phyloP scores from a whole-genome alignment of 23 tunicate species.

The Aplidium turbinatum region DNA sequence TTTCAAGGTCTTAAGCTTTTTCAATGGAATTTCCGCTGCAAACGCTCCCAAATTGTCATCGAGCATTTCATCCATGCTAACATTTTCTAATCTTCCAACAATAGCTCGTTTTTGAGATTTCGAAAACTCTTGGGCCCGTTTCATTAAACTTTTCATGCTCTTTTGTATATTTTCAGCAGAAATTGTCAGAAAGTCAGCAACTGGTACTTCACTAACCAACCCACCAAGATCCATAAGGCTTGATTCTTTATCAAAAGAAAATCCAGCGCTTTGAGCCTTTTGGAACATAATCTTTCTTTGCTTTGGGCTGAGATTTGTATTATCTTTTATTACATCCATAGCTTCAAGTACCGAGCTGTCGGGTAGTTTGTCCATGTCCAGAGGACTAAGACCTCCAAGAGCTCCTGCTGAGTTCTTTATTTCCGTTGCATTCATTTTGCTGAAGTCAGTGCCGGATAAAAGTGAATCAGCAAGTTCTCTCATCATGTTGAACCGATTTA shows the following conservation, averaged over 20 bases:
- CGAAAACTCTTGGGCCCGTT: conserved; percentile 12
- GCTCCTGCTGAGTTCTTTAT: conserved; percentile 65
- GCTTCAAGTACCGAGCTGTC: conserved; percentile 43
- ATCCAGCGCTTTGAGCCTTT: conserved; percentile 47
- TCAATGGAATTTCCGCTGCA: conserved; percentile 45
- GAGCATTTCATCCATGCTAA: conserved; percentile 5
- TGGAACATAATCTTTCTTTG: conserved; percentile 53
- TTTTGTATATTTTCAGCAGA: conserved; percentile 29
- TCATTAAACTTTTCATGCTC: conserved; percentile 25
- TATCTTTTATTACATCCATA: conserved; percentile 39
- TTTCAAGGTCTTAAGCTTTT: conserved; percentile 17
- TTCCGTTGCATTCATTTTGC: conserved; percentile 7
- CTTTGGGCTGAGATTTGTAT: conserved; percentile 25
- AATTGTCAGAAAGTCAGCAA: conserved; percentile 32
- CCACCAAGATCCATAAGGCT: conserved; percentile 42
- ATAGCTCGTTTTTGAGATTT: conserved; percentile 21
- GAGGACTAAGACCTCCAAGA: conserved; percentile 50
- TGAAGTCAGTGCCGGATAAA: conserved; percentile 13
- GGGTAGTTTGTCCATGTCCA: conserved; percentile 50
- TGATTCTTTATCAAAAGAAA: conserved; percentile 11
- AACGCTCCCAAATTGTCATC: conserved; percentile 40
- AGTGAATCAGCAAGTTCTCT: conserved; percentile 17
- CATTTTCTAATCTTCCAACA: too few relatives aligned
- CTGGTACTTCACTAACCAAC: conserved; percentile 29
- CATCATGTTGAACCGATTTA: conserved; percentile 2